phyloP scores from a whole-genome alignment of 64 coral and sea anemone genomes.

The Trachythela sp. region DNA sequence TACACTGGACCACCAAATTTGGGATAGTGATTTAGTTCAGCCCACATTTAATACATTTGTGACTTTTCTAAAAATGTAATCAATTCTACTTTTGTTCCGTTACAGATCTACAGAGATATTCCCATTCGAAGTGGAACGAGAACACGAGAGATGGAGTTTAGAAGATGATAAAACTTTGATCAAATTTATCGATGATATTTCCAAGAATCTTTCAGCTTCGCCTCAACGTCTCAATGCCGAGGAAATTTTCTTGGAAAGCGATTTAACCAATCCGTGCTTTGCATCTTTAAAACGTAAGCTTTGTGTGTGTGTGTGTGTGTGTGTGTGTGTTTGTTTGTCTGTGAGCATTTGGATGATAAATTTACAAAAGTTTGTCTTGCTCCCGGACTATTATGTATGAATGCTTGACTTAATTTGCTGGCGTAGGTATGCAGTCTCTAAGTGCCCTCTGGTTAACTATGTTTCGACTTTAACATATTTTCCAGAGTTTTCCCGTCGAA shows the following conservation, averaged over 20 bases:
- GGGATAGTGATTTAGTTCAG: no score
- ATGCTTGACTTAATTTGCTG: no score
- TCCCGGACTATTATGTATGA: no score
- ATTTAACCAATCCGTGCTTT: conserved; percentile 55
- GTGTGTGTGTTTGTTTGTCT: no score
- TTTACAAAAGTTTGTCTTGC: no score
- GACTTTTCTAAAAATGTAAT: no score
- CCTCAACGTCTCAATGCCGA: conserved; percentile 79
- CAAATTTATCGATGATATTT: conserved; percentile 68
- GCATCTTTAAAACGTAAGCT: conserved; percentile 20
- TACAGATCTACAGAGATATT: conserved; percentile 61
- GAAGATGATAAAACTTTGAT: conserved; percentile 71
- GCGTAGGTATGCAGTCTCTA: no score
- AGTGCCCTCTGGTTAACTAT: not conserved
- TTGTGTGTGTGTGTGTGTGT: no score
- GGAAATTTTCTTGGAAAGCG: conserved; percentile 58
- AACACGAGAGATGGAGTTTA: conserved; percentile 71
- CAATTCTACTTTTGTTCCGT: not conserved
- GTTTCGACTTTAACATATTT: not conserved
- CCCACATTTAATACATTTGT: no score
- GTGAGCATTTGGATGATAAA: no score
- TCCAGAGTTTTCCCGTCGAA: conserved; percentile 53
- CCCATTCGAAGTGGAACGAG: conserved; percentile 68
- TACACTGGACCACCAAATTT: no score
- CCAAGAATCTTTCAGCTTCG: conserved; percentile 61